Percentiles rank a stretch among this genome's conserved stretches.
phyloP scores from a whole-genome alignment of 2,113 vertebrate species.

The Australoheros scitulus region DNA sequence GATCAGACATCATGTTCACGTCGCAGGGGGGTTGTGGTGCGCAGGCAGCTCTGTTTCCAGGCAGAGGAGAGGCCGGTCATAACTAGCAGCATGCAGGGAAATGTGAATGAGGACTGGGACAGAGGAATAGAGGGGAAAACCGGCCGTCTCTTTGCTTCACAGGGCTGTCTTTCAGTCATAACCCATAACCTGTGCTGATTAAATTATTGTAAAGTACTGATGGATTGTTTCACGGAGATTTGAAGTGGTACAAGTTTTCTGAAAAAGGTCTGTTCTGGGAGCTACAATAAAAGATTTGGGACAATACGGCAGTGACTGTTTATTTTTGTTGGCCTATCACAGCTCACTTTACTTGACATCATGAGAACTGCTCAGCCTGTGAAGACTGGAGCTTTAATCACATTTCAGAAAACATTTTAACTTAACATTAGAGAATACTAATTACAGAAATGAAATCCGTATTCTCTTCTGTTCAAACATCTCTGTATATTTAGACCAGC shows the following conservation, averaged over 20 bases:
- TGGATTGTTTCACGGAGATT: constrained; percentile 33
- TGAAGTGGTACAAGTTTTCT: constrained; percentile 58
- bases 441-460: not conserved
- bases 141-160: constrained; percentile 3
- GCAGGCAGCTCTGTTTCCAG: not conserved
- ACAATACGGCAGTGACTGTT: constrained; percentile 50
- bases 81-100: not conserved
- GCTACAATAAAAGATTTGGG: constrained; percentile 80
- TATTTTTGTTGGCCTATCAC: not conserved
- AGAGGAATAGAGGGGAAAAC: not conserved
- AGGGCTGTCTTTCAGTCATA: constrained; percentile 5
- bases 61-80: not conserved
- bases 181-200: constrained; percentile 19
- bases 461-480: not conserved
- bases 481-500: too few relatives aligned
- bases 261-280: constrained; percentile 69
- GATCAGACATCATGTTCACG: constrained; percentile 28
- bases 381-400: not conserved
- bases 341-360: not conserved
- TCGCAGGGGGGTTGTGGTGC: not conserved
- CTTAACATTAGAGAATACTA: not conserved
- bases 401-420: too few relatives aligned
- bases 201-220: constrained; percentile 73
- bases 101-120: not conserved
- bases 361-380: too few relatives aligned